Evolutionary conservation across 2,797 vertebrate genomes (phyloP).

Genomic region (Poeciliopsis presidionis): DNA sequence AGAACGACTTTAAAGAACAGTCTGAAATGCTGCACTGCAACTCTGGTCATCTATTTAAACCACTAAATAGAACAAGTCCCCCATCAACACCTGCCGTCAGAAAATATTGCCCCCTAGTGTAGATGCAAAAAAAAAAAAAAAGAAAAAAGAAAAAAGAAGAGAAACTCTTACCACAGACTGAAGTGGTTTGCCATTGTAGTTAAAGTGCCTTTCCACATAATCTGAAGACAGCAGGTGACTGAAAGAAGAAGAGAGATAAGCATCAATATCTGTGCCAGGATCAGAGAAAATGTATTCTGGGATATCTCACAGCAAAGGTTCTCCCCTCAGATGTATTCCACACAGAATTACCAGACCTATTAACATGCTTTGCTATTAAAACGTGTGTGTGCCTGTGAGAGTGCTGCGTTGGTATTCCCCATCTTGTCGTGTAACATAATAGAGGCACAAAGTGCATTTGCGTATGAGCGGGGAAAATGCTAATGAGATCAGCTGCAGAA

Average conservation of each 20-base stretch:
- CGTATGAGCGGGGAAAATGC: slow-evolving; percentile 51
- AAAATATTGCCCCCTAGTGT: slow-evolving; percentile 11
- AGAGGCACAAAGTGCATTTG: slow-evolving; percentile 55
- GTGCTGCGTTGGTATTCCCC: slow-evolving; percentile 44
- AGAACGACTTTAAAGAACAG: not conserved
- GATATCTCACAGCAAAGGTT: slow-evolving; percentile 12
- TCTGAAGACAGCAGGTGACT: slow-evolving; percentile 90
- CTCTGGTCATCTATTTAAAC: slow-evolving; percentile 39
- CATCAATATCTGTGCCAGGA: slow-evolving; percentile 14
- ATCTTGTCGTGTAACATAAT: slow-evolving; percentile 52
- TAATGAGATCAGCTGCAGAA: slow-evolving; percentile 58
- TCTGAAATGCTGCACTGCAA: not conserved
- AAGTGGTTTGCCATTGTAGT: slow-evolving; percentile 59
- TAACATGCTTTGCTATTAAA: slow-evolving; percentile 36
- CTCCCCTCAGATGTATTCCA: slow-evolving; percentile 23
- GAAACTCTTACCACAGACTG: slow-evolving; percentile 73
- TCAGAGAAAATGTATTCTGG: slow-evolving; percentile 6
- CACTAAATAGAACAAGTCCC: slow-evolving; percentile 23
- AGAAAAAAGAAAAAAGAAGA: not conserved
- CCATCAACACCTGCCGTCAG: slow-evolving; percentile 16
- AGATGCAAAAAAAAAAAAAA: not conserved
- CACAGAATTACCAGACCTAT: slow-evolving; percentile 15
- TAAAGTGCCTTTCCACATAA: slow-evolving; percentile 88
- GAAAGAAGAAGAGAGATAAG: slow-evolving; percentile 44
- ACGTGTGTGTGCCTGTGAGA: slow-evolving; percentile 18